Percentiles rank a stretch among this genome's conserved stretches.
Conservation (phyloP, 2,888 invertebrate genomes). For the Lasioglossum vierecki region DNA sequence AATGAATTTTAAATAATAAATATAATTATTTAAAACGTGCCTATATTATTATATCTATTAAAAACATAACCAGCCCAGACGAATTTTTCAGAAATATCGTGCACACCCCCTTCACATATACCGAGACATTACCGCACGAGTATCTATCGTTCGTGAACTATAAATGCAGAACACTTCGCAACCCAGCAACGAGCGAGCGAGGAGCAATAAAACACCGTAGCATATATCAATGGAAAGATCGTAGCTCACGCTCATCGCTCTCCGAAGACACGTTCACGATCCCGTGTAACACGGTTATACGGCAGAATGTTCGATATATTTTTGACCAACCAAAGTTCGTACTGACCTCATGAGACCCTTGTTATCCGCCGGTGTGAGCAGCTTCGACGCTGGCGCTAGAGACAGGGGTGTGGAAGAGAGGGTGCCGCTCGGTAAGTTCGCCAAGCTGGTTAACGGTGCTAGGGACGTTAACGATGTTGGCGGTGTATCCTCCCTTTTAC, state of each 20-base stretch:
- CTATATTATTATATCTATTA: no score
- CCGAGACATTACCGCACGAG: not conserved
- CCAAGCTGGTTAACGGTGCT: constrained; percentile 82
- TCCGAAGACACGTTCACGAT: not conserved
- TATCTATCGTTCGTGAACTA: not conserved
- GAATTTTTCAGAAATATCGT: no score
- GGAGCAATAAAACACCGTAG: no score
- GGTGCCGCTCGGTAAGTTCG: constrained; percentile 82
- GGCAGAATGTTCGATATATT: not conserved
- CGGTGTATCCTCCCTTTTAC: constrained; percentile 83
- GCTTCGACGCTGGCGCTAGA: constrained; percentile 81
- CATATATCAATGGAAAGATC: not conserved
- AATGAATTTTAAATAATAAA: no score
- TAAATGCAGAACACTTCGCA: not conserved
- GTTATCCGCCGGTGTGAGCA: constrained; percentile 82
- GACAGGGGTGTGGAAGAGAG: constrained; percentile 82
- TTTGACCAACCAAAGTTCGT: constrained; percentile 39
- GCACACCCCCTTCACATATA: no score
- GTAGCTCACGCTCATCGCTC: not conserved
- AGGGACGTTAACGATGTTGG: constrained; percentile 82
- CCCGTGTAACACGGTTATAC: not conserved
- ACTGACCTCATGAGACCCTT: constrained; percentile 83
- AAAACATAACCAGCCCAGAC: no score
- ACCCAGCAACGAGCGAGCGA: not conserved
- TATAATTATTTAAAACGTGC: no score